phyloP scores from a whole-genome alignment of 2,113 vertebrate species.

The Pao palembangensis region DNA sequence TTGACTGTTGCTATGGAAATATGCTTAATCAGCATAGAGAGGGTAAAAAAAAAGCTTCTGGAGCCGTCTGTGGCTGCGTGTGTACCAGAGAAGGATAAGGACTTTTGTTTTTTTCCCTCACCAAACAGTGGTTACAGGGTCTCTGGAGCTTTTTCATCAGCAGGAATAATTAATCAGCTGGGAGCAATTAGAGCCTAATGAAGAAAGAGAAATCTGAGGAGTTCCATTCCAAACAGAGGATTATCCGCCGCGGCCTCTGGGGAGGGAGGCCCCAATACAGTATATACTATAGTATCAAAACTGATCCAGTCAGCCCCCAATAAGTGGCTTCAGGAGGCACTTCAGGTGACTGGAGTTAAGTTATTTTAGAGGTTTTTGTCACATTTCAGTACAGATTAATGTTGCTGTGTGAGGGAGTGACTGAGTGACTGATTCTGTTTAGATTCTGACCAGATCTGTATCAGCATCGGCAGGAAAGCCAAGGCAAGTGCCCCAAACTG shows the following conservation, averaged over 20 bases:
- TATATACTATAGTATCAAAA: too few species aligned
- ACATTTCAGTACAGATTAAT: too few species aligned
- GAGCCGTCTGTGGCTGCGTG: constrained; percentile 15
- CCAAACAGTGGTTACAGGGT: constrained; percentile 18
- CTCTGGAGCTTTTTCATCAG: constrained; percentile 44
- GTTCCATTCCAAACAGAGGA: constrained; percentile 57
- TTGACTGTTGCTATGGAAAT: too few species aligned
- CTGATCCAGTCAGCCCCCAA: too few species aligned
- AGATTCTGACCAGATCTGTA: too few species aligned
- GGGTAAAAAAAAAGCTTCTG: background rate
- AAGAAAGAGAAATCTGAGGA: constrained; percentile 39
- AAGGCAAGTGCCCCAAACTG: too few species aligned
- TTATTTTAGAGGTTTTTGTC: too few species aligned
- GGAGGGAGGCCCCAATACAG: constrained; percentile 9
- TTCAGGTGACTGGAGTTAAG: too few species aligned
- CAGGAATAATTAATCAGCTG: constrained; percentile 57
- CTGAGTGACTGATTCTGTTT: too few species aligned
- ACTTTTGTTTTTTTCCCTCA: background rate
- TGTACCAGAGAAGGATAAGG: background rate
- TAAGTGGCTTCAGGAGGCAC: too few species aligned
- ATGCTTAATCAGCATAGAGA: background rate
- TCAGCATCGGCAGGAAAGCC: too few species aligned
- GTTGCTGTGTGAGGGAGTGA: too few species aligned
- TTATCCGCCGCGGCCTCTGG: constrained; percentile 34
- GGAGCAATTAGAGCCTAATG: constrained; percentile 54